These are phyloP conservation scores for Phalloptychus januarius DNA, from an alignment of 2,797 vertebrate genomes.

Conservation along the genomic window DNA sequence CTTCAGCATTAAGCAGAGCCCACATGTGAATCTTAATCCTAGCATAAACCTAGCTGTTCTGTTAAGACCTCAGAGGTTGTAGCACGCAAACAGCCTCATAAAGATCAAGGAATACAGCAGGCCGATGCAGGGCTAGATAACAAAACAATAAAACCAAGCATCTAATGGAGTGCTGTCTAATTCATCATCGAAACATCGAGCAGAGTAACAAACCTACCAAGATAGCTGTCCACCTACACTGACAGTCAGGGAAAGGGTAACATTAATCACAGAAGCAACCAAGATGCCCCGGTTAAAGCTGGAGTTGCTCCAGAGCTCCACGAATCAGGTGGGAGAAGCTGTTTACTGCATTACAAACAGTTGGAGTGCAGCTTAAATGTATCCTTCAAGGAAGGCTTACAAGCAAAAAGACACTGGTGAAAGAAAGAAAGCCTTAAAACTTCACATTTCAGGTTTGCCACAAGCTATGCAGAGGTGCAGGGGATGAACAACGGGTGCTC, in stretches of 20 bases:
- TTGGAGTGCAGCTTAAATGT: neutral
- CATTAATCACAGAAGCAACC: neutral
- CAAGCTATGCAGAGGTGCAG: neutral
- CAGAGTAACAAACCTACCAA: neutral
- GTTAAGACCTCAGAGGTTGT: neutral
- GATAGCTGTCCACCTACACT: slow-evolving; percentile 3
- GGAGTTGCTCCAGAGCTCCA: neutral
- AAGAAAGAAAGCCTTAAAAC: neutral
- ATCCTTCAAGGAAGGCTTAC: too few relatives aligned
- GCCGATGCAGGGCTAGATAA: neutral
- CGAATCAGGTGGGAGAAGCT: neutral
- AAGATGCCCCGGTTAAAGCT: neutral
- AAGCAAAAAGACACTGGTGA: neutral
- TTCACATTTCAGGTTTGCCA: neutral
- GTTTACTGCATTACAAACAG: neutral
- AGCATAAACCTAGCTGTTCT: neutral
- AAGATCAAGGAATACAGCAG: neutral
- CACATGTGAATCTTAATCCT: neutral
- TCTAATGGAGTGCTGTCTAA: neutral
- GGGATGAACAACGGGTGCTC: neutral
- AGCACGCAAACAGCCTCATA: neutral
- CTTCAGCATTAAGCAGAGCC: neutral
- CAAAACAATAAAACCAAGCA: neutral
- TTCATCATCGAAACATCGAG: neutral
- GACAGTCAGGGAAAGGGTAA: neutral